Conservation (phyloP, 2,797 vertebrate species). For the Peromyscus melanophrys region DNA sequence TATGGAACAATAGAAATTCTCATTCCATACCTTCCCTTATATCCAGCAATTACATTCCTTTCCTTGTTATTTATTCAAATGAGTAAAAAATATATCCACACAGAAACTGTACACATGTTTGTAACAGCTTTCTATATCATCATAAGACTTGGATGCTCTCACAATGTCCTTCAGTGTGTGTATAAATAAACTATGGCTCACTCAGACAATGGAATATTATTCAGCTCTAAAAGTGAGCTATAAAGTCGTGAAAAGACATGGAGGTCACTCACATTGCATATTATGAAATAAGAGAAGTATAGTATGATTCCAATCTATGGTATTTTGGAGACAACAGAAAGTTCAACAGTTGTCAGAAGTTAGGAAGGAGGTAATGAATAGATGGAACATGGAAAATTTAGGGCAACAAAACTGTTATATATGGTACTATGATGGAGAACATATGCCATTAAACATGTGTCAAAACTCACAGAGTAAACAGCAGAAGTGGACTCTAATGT, state of each 20-base stretch:
- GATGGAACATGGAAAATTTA: not conserved
- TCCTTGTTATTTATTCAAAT: slow-evolving; percentile 53
- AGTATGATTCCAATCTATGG: not conserved
- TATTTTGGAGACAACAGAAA: slow-evolving; percentile 26
- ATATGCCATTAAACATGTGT: not conserved
- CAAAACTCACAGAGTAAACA: not conserved
- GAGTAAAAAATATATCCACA: slow-evolving; percentile 25
- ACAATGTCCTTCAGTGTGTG: not conserved
- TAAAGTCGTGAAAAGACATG: not conserved
- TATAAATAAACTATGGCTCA: not conserved
- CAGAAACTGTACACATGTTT: not conserved
- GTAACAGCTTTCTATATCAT: slow-evolving; percentile 16
- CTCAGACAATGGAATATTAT: not conserved
- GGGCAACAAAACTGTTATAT: not conserved
- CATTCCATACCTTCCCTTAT: not conserved
- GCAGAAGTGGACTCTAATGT: not conserved
- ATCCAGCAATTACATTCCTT: not conserved
- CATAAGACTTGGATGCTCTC: slow-evolving; percentile 30
- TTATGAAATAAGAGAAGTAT: not conserved
- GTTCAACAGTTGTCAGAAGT: not conserved
- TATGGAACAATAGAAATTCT: not conserved
- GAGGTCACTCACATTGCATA: not conserved
- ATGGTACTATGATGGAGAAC: not conserved
- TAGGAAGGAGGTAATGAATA: not conserved
- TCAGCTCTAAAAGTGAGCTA: not conserved